Percentiles rank a stretch among this genome's conserved stretches.
phyloP scores from a whole-genome alignment of 2,797 vertebrate genomes.

The Loriculus beryllinus region DNA sequence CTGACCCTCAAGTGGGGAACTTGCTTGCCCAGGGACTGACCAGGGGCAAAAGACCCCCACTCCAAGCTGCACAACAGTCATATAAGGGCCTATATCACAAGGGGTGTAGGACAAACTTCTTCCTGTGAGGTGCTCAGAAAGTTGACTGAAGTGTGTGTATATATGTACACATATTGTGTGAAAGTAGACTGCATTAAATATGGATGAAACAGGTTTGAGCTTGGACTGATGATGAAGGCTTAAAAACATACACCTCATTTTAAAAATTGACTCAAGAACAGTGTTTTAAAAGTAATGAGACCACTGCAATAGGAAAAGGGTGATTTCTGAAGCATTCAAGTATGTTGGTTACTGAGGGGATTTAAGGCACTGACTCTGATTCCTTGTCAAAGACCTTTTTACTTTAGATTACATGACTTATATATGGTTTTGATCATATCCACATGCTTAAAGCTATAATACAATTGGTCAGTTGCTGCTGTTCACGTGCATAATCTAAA shows the following conservation, averaged over 20 bases:
- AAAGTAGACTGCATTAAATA: neutral
- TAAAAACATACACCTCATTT: neutral
- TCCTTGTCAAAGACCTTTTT: no score
- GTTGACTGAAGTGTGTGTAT: neutral
- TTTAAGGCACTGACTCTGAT: no score
- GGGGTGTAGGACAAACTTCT: neutral
- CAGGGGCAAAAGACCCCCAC: neutral
- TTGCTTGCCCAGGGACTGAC: neutral
- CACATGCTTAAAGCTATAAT: no score
- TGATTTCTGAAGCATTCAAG: neutral
- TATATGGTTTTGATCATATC: no score
- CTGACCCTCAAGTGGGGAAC: neutral
- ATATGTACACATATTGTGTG: neutral
- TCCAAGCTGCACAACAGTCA: rapidly evolving
- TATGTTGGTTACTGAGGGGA: no score
- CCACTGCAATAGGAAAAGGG: neutral
- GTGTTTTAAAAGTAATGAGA: neutral
- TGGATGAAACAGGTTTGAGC: neutral
- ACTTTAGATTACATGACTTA: no score
- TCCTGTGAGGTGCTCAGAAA: neutral
- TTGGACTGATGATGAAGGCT: neutral
- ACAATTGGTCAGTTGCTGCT: no score
- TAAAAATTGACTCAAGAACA: neutral
- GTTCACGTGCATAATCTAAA: no score
- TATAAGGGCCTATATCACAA: neutral